phyloP scores from a whole-genome alignment of 2,113 vertebrate species.

The Ciconia maguari region DNA sequence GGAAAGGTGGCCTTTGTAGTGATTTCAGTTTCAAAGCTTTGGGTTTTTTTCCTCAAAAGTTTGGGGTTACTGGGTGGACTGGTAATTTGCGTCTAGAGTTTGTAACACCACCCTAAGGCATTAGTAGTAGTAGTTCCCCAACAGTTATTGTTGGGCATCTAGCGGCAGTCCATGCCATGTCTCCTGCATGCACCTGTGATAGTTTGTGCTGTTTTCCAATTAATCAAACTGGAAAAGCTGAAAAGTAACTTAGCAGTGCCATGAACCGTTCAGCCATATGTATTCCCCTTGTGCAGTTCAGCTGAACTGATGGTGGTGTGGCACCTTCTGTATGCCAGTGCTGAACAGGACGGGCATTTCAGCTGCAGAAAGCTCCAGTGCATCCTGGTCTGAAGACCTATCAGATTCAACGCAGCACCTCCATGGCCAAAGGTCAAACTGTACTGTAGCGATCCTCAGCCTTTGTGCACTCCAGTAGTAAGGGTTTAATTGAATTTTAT shows the following conservation, averaged over 20 bases:
- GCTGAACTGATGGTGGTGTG: not conserved
- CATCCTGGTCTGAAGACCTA: not conserved
- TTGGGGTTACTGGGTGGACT: accelerated
- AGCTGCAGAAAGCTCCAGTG: not conserved
- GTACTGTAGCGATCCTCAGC: not conserved
- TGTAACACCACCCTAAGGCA: not conserved
- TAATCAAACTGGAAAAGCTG: not conserved
- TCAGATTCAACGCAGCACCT: accelerated
- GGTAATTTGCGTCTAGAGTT: not conserved
- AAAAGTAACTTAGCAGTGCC: not conserved
- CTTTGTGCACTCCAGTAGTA: not conserved
- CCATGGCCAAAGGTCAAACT: accelerated
- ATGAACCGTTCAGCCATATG: accelerated
- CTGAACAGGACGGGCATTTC: not conserved
- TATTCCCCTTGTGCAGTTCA: not conserved
- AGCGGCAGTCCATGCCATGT: accelerated
- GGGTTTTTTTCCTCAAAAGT: not conserved
- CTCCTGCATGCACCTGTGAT: not conserved
- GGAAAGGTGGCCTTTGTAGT: not conserved
- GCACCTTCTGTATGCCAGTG: not conserved
- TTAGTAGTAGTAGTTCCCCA: not conserved
- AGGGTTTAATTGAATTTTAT: not conserved
- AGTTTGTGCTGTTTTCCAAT: not conserved
- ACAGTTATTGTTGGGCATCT: not conserved
- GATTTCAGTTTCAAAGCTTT: not conserved